phyloP scores from a whole-genome alignment of 2,888 invertebrate genomes.

The Cryptocephalus primarius region DNA sequence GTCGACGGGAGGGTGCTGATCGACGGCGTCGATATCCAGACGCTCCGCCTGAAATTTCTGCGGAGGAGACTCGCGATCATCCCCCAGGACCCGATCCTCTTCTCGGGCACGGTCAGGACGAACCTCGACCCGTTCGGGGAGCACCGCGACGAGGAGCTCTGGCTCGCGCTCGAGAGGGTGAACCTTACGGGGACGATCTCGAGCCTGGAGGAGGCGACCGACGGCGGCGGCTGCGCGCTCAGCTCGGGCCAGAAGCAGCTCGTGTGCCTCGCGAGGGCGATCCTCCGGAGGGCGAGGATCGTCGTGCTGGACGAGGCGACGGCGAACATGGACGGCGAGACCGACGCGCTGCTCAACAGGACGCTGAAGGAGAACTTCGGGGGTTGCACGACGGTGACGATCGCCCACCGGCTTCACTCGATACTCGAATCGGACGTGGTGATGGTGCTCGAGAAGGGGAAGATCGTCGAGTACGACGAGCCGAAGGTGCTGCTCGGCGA shows the following conservation, averaged over 20 bases:
- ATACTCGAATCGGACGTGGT: slow-evolving; percentile 42
- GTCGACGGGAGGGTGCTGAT: slow-evolving; percentile 67
- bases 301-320: slow-evolving; percentile 46
- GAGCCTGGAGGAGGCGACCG: slow-evolving; percentile 40
- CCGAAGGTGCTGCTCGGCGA: slow-evolving; percentile 41
- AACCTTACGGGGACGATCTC: slow-evolving; percentile 58
- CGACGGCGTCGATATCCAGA: slow-evolving; percentile 61
- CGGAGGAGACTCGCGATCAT: slow-evolving; percentile 71
- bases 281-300: slow-evolving; percentile 39
- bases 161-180: slow-evolving; percentile 63
- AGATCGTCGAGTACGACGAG: slow-evolving; percentile 23
- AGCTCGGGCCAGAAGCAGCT: slow-evolving; percentile 46
- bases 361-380: slow-evolving; percentile 42
- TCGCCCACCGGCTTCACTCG: slow-evolving; percentile 34
- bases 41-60: slow-evolving; percentile 60
- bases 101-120: slow-evolving; percentile 74
- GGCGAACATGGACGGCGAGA: slow-evolving; percentile 42
- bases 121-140: slow-evolving; percentile 82
- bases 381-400: slow-evolving; percentile 44
- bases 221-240: slow-evolving; percentile 24
- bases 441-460: slow-evolving; percentile 42
- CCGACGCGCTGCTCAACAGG: slow-evolving; percentile 41
- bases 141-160: slow-evolving; percentile 64
- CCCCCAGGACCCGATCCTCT: slow-evolving; percentile 75
- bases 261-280: slow-evolving; percentile 43